Evolutionary conservation across 2,888 invertebrate genomes (phyloP), one percentile per base, ranked within the genome.

Genomic region (Mystacides longicornis): DNA sequence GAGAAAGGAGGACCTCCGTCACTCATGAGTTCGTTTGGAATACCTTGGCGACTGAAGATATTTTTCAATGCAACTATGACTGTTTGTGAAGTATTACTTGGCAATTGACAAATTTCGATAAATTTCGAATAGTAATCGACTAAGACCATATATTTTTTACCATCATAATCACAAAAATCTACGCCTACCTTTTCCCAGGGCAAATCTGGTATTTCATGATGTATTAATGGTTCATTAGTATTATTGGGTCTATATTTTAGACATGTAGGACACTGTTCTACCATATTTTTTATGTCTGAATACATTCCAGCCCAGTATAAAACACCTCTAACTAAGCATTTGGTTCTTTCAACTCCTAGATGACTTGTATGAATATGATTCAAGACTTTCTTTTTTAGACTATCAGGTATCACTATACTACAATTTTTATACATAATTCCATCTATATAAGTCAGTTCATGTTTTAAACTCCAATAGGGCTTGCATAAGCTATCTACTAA

Each of bases 241-340:
- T 58, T 55, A 14, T 58, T 52, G 14, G 55, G 56, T 22, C 45
- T 50, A 7, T 52, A 37, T 20, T 20, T 47, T 31, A 54, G 45
- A 49, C 59, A 62, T 11, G 49, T 18, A 11, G 23, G 16, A 46
- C 61, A 62, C 22, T 56, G 33, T 20, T 60, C 56, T 1, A 64
- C 58, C 4, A 56, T 11, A 7, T 62, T 60, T 60, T 65, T 64
- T 18, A 64, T 57, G 16, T 65, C 62, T 37, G 51, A 54, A 22
- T 56, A 27, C 5, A 63, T 51, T n/a, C 58, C 60, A 9, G 63
- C 63, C 57, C 64, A 65, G 55, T 63, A 65, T 47, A 64, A 57
- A 16, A 63, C 62, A 57, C 64, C 62, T 37, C 62, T 46, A 3
- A 63, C 62, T 55, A 58, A 56, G 3, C 57, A 47, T 33, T 62